Percentiles rank a stretch among this genome's conserved stretches.
These are phyloP conservation scores for Drosophila pruinosa DNA, from an alignment of 1,140 invertebrate species.

Conservation along the genomic window DNA sequence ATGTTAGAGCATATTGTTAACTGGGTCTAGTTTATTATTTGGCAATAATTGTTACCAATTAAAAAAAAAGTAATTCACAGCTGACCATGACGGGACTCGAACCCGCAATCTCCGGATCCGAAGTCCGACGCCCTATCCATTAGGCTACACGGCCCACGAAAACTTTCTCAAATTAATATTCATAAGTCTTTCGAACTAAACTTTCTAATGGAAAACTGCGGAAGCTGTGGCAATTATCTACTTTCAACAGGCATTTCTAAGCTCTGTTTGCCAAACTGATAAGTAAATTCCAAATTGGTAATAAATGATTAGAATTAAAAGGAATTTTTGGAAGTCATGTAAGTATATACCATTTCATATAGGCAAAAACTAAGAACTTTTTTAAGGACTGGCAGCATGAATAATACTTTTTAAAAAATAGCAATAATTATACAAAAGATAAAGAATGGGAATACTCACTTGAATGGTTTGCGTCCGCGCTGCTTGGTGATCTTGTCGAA, in stretches of 20 bases:
- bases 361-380: too few species aligned
- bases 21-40: too few species aligned
- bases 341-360: too few species aligned
- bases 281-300: not conserved
- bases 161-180: not conserved
- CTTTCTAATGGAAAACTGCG: not conserved
- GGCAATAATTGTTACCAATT: constrained; percentile 14
- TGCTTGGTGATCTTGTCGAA: constrained; percentile 92
- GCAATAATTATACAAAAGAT: too few species aligned
- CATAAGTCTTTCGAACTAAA: too few species aligned
- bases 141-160: constrained; percentile 22
- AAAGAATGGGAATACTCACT: constrained; percentile 83
- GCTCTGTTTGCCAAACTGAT: too few species aligned
- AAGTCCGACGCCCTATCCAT: constrained; percentile 16
- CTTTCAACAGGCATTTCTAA: too few species aligned
- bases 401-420: too few species aligned
- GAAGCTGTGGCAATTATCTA: not conserved
- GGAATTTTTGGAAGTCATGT: too few species aligned
- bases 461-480: constrained; percentile 88
- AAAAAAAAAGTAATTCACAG: constrained; percentile 27
- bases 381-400: too few species aligned
- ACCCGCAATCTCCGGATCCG: constrained; percentile 23
- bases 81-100: constrained; percentile 25
- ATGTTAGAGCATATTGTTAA: too few species aligned
- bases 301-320: too few species aligned